phyloP scores from a whole-genome alignment of 2,888 invertebrate species.

The Caradrina kadenii region DNA sequence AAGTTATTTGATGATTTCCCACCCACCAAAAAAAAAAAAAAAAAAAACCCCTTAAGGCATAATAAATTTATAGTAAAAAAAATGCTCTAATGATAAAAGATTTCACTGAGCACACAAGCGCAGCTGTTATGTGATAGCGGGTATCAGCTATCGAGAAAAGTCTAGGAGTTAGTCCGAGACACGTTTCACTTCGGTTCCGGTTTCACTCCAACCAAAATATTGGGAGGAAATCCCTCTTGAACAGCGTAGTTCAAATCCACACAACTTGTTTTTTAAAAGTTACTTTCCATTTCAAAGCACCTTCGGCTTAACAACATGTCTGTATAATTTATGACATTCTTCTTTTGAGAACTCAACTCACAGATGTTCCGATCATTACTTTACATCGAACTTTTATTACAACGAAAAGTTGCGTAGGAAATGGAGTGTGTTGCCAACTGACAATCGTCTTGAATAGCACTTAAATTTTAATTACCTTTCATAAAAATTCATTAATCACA shows the following conservation, averaged over 20 bases:
- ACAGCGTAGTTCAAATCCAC: constrained; percentile 39
- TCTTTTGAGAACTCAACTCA: constrained; percentile 8
- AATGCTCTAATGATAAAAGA: constrained; percentile 35
- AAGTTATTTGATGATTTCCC: too few species aligned
- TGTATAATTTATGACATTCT: constrained; percentile 30
- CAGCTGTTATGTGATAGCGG: constrained; percentile 75
- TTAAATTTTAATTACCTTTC: constrained; percentile 40
- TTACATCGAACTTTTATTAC: constrained; percentile 2
- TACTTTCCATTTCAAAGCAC: constrained; percentile 59
- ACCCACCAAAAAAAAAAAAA: too few species aligned
- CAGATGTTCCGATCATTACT: constrained; percentile 1
- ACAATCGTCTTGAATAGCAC: constrained; percentile 27
- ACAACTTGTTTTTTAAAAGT: constrained; percentile 56
- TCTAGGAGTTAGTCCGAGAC: constrained; percentile 50
- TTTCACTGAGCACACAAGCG: constrained; percentile 55
- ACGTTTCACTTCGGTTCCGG: constrained; percentile 82
- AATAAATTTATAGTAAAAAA: constrained; percentile 3
- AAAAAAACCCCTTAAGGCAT: too few species aligned
- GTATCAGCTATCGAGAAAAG: constrained; percentile 71
- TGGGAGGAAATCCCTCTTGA: constrained; percentile 48
- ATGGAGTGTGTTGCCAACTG: background rate
- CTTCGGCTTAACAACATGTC: constrained; percentile 48
- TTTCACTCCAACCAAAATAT: constrained; percentile 66
- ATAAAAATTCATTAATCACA: constrained; percentile 37
- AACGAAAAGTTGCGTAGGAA: constrained; percentile 14